Evolutionary conservation across 2,797 vertebrate genomes (phyloP), one percentile per base, ranked within the genome.

Genomic region (Sebastes nivosus): DNA sequence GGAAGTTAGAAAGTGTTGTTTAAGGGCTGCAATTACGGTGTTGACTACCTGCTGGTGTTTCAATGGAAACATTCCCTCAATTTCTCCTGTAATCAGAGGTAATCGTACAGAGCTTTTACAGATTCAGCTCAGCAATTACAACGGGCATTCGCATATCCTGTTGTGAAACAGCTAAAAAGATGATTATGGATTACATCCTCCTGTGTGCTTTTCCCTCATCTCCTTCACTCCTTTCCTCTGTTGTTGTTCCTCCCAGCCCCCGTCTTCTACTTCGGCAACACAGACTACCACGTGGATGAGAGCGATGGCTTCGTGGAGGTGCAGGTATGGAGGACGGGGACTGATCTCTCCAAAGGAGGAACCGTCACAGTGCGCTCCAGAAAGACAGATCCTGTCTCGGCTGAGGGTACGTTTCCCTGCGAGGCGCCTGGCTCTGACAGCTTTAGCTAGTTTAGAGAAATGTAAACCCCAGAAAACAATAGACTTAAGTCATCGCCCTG

Each of bases 281-380:
- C 92, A 1, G 91, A 94, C 57, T 97, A 98, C 88, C 95, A 94
- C 0, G 97, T 97, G 89, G 98, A 98, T 10, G 98, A 99, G 93
- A 97, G 97, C 8, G 95, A 97, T 0, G 96, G 97, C 86, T 95
- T 92, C 0, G 90, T 98, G 84, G 97, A 99, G 84, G 95, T 97
- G 29, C 91, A 38, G 64, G 97, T 99, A 72, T 98, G 97, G 97
- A 96, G 98, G 88, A 96, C 95, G 0, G 98, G 98, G 22, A 97
- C 97, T 0, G 98, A 99, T 85, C 96, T 99, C 2, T 97, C 97
- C 81, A 96, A 94, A 92, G 85, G 90, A 3, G 97, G 96, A 10
- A 97, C 96, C 1, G 95, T 99, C 77, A 99, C 97, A 0, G 96
- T 98, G 89, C 96, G 97, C 38, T 99, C 98, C 46, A 96, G 95